A percentile compares a stretch with the other conserved stretches of the same genome.
These are phyloP conservation scores for Aleiodes alternator DNA, from an alignment of 2,888 invertebrate species.

Conservation along the genomic window DNA sequence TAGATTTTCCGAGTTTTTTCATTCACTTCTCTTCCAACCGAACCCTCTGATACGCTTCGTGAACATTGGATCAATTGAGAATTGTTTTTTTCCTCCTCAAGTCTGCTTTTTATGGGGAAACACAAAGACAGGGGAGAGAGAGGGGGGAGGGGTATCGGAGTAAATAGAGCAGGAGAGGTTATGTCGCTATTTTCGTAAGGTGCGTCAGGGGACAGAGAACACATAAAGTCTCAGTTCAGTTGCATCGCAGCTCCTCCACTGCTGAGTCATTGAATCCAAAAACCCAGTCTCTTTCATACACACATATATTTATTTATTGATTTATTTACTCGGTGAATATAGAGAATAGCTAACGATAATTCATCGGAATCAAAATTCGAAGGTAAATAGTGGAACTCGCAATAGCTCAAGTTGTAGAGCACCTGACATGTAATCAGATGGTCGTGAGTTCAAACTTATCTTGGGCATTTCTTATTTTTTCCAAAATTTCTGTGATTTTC, in stretches of 20 bases:
- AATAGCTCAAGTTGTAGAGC: no score
- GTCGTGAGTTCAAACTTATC: no score
- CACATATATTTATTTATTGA: no score
- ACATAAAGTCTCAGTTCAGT: conserved; percentile 7
- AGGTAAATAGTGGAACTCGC: no score
- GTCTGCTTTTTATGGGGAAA: conserved; percentile 12
- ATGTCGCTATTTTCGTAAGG: conserved; percentile 34
- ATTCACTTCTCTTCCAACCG: neutral
- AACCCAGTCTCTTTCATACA: conserved; percentile 5
- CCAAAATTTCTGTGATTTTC: no score
- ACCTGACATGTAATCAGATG: no score
- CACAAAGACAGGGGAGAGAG: neutral
- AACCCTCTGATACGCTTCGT: conserved; percentile 16
- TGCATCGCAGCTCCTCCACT: neutral
- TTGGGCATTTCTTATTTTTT: no score
- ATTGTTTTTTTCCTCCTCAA: conserved; percentile 2
- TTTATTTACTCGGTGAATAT: no score
- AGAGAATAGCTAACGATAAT: no score
- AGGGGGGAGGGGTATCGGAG: neutral
- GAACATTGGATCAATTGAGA: conserved; percentile 15
- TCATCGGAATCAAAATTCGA: no score
- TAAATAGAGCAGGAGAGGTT: conserved; percentile 30
- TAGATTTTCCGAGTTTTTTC: conserved; percentile 19
- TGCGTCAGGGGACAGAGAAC: conserved; percentile 33
- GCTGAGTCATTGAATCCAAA: conserved; percentile 21